Evolutionary conservation across 2,113 vertebrate genomes (phyloP).

Genomic region (Melospiza georgiana): DNA sequence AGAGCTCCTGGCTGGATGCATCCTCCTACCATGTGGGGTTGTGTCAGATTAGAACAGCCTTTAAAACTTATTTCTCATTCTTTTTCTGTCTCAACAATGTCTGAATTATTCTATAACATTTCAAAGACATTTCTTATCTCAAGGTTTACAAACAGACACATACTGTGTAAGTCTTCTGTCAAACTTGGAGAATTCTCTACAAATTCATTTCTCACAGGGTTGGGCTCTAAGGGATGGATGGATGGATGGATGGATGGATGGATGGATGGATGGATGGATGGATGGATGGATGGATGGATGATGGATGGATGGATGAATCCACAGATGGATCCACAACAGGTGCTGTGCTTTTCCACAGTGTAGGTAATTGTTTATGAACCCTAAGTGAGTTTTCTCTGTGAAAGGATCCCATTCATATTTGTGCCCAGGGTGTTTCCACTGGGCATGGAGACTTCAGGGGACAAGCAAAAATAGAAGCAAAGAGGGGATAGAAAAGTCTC

Average conservation of each 20-base stretch:
- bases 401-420: neutral
- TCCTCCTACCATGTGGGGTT: neutral
- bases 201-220: neutral
- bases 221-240: neutral
- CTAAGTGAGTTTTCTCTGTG: fast-evolving
- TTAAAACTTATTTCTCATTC: neutral
- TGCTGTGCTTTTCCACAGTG: neutral
- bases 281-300: neutral
- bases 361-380: neutral
- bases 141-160: neutral
- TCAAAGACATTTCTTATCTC: neutral
- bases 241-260: neutral
- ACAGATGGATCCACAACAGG: neutral
- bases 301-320: neutral
- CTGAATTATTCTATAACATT: neutral
- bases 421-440: neutral
- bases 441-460: neutral
- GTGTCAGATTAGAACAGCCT: neutral
- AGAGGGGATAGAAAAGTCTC: neutral
- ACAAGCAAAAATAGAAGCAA: neutral
- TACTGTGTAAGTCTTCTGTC: neutral
- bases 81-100: neutral
- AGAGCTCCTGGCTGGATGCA: neutral
- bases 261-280: neutral
- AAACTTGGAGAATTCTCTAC: neutral